Percentiles rank a stretch among this genome's conserved stretches.
Evolutionary conservation across 30 jellyfish, hydroid and myxozoan genomes (phyloP).

Genomic region (Cassiopea andromeda): DNA sequence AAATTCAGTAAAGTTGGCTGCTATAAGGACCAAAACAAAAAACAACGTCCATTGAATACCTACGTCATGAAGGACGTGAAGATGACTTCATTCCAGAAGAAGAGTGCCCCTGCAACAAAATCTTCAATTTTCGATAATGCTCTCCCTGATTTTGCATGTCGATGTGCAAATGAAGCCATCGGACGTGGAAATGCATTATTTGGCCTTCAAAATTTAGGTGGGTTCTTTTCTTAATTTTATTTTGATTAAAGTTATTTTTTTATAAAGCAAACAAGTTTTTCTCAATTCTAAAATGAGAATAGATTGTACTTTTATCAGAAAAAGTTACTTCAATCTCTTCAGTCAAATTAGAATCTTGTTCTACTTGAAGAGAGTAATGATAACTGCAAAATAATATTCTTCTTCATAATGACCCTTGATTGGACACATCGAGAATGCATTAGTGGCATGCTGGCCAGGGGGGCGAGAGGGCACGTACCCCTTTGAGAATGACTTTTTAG

Average conservation of each 20-base stretch:
- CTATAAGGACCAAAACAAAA: conserved; percentile 78
- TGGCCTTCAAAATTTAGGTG: conserved; percentile 93
- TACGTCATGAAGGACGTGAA: conserved; percentile 87
- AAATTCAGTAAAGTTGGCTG: conserved; percentile 94
- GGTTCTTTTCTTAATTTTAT: not conserved
- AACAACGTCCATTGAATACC: conserved; percentile 71
- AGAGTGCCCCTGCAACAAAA: conserved; percentile 66
- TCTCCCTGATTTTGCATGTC: conserved; percentile 89
- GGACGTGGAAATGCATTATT: conserved; percentile 93
- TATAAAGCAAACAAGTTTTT: not conserved
- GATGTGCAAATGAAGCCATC: conserved; percentile 97
- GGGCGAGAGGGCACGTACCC: no score
- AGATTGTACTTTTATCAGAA: no score
- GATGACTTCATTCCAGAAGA: conserved; percentile 75
- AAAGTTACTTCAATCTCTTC: no score
- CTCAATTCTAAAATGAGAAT: no score
- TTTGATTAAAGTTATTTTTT: not conserved
- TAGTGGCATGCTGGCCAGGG: no score
- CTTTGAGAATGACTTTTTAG: no score
- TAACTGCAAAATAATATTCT: no score
- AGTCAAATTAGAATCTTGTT: no score
- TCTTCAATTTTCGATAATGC: conserved; percentile 72
- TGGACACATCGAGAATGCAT: no score
- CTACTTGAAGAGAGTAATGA: no score
- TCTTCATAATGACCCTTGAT: no score